These are phyloP conservation scores for Lathronympha strigana DNA, from an alignment of 2,888 invertebrate genomes.

Conservation along the genomic window DNA sequence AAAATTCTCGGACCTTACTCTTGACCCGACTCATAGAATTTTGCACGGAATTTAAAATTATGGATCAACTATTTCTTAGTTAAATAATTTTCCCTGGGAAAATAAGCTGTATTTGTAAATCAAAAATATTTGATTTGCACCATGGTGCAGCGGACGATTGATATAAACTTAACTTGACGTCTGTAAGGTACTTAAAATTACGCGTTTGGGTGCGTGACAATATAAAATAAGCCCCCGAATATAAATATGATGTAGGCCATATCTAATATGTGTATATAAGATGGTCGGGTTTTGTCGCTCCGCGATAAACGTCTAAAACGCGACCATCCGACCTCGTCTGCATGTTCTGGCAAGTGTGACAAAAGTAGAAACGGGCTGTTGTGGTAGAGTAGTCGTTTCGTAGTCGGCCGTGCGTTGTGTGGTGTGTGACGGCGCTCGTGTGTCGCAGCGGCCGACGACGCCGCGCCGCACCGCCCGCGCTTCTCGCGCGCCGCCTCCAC, in stretches of 20 bases:
- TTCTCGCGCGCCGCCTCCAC: conserved; percentile 81
- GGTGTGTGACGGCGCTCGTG: conserved; percentile 58
- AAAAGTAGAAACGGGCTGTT: background rate
- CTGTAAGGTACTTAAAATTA: background rate
- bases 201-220: background rate
- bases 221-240: background rate
- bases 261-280: conserved; percentile 1
- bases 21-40: too few relatives aligned
- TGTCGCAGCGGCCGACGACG: conserved; percentile 66
- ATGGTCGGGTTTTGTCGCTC: conserved; percentile 9
- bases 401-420: conserved; percentile 38
- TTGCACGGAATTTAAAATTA: too few relatives aligned
- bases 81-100: too few relatives aligned
- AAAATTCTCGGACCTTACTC: too few relatives aligned
- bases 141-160: too few relatives aligned
- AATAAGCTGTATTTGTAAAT: too few relatives aligned
- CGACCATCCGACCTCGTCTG: background rate
- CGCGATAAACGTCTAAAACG: conserved; percentile 8
- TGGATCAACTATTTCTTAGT: too few relatives aligned
- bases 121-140: too few relatives aligned
- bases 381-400: conserved; percentile 22
- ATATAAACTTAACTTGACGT: too few relatives aligned
- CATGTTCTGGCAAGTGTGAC: background rate
- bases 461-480: conserved; percentile 76
- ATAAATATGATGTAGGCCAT: background rate